These are phyloP conservation scores for Paracentrotus lividus DNA, from an alignment of 53 echinoderm and acorn worm species.

Conservation along the genomic window DNA sequence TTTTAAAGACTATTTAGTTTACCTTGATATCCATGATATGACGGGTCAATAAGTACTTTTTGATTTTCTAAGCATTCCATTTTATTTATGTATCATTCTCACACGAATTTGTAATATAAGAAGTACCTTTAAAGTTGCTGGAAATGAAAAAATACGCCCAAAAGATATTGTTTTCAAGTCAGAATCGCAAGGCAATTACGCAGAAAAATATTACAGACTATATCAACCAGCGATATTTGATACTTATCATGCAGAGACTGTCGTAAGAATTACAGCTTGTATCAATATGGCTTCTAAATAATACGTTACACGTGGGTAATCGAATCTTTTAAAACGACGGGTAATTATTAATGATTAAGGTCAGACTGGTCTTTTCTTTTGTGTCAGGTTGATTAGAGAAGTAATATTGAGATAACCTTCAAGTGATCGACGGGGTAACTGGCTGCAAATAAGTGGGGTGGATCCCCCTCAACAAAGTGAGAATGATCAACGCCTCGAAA, in stretches of 20 bases:
- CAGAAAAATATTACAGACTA: neutral
- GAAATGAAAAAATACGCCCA: neutral
- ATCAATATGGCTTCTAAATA: conserved; percentile 25
- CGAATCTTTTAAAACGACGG: neutral
- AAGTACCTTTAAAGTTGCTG: too few species aligned
- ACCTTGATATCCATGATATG: too few species aligned
- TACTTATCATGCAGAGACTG: neutral
- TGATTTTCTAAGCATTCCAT: too few species aligned
- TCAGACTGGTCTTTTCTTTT: neutral
- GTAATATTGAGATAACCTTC: conserved; percentile 46
- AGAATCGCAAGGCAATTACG: conserved; percentile 14
- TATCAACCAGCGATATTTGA: neutral
- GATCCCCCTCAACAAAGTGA: neutral
- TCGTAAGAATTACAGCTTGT: neutral
- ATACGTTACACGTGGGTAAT: conserved; percentile 11
- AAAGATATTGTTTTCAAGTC: neutral
- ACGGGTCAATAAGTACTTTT: too few species aligned
- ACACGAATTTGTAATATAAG: too few species aligned
- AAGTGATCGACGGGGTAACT: conserved; percentile 7
- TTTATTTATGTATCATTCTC: too few species aligned
- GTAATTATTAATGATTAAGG: conserved; percentile 37
- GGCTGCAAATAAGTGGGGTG: conserved; percentile 21
- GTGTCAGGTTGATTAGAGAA: conserved; percentile 1
- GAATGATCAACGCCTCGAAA: conserved; percentile 8
- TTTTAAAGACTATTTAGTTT: too few species aligned